Evolutionary conservation across 2,797 vertebrate genomes (phyloP).

Genomic region (Passerculus sandwichensis): DNA sequence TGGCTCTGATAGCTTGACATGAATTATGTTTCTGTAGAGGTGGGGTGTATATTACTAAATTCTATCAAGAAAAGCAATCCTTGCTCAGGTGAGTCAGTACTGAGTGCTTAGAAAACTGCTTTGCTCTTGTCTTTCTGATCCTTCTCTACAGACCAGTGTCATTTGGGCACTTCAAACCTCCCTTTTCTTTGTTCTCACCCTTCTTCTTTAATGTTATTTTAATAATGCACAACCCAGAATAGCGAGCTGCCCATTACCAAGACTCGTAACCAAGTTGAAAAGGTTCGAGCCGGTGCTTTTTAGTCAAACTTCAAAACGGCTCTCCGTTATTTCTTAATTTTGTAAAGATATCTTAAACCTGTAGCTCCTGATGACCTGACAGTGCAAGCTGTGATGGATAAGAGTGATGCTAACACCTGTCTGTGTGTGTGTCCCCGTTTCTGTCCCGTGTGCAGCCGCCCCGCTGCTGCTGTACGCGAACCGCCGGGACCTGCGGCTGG

Average conservation of each 20-base stretch:
- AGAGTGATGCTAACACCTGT: not conserved
- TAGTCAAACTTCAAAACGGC: not conserved
- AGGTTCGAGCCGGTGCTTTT: not conserved
- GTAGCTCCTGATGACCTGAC: not conserved
- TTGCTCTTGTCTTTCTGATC: not conserved
- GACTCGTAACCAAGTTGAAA: not conserved
- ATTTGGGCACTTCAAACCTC: not conserved
- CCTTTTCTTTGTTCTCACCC: slow-evolving; percentile 12
- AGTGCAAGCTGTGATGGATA: fast-evolving
- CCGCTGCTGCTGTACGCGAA: slow-evolving; percentile 95
- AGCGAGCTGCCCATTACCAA: not conserved
- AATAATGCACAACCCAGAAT: slow-evolving; percentile 3
- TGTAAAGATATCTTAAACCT: not conserved
- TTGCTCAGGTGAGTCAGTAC: not conserved
- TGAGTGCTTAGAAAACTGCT: not conserved
- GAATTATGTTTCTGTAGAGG: not conserved
- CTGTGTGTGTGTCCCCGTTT: not conserved
- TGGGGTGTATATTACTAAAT: not conserved
- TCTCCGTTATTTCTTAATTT: not conserved
- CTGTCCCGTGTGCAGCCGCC: slow-evolving; percentile 73
- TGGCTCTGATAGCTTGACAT: not conserved
- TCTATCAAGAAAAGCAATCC: not conserved
- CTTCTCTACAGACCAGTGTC: not conserved
- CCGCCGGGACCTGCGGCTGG: slow-evolving; percentile 91
- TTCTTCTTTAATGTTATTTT: slow-evolving; percentile 43